Percentiles rank a stretch among this genome's conserved stretches.
Evolutionary conservation across 1,140 invertebrate species (phyloP).

Genomic region (Drosophila cardini): DNA sequence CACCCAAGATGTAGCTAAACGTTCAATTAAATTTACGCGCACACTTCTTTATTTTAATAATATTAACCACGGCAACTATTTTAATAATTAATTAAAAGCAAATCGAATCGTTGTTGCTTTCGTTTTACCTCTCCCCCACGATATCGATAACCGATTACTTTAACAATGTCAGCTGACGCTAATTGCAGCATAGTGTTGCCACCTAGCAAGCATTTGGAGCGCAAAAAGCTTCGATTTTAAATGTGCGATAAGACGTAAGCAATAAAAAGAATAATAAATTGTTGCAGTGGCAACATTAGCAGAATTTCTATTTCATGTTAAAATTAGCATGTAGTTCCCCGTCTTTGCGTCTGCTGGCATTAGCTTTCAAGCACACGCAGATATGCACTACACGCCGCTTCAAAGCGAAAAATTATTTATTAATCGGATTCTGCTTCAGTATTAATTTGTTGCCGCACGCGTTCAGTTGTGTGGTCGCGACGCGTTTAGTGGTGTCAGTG

Average conservation of each 20-base stretch:
- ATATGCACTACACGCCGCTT: neutral
- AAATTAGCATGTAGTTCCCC: slow-evolving; percentile 1
- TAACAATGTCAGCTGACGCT: slow-evolving; percentile 31
- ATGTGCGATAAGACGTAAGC: slow-evolving; percentile 22
- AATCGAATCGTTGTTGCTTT: slow-evolving; percentile 49
- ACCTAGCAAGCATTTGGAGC: slow-evolving; percentile 4
- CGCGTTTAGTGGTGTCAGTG: slow-evolving; percentile 25
- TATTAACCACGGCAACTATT: slow-evolving; percentile 23
- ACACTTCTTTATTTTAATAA: slow-evolving; percentile 15
- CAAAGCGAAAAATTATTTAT: slow-evolving; percentile 14
- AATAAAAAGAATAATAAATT: neutral
- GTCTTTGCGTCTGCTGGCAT: neutral
- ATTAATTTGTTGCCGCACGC: slow-evolving; percentile 57
- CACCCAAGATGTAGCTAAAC: neutral
- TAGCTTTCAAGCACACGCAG: neutral
- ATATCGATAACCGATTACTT: slow-evolving; percentile 33
- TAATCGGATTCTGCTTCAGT: slow-evolving; percentile 51
- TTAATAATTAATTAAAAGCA: slow-evolving; percentile 39
- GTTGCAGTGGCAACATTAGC: neutral
- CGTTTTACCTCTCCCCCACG: slow-evolving; percentile 44
- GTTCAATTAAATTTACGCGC: slow-evolving; percentile 7
- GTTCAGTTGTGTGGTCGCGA: slow-evolving; percentile 45
- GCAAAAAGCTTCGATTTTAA: slow-evolving; percentile 23
- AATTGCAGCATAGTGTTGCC: slow-evolving; percentile 19
- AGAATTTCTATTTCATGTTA: neutral